A percentile compares a stretch with the other conserved stretches of the same genome.
phyloP scores from a whole-genome alignment of 2,113 vertebrate genomes.

The Erpornis zantholeuca region DNA sequence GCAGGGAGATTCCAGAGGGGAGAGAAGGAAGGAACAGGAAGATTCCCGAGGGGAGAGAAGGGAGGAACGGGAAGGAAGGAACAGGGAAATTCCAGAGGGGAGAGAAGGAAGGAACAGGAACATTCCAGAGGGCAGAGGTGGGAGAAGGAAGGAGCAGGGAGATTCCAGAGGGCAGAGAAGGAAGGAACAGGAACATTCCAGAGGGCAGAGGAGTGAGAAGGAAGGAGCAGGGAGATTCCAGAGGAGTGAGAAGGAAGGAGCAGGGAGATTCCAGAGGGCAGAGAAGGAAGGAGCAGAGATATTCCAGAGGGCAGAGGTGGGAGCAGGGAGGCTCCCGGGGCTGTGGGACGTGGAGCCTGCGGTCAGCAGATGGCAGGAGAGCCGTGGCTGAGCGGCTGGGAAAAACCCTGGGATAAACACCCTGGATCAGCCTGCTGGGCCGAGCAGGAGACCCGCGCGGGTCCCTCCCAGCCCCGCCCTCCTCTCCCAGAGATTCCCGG shows the following conservation, averaged over 20 bases:
- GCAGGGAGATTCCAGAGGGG: too few species aligned
- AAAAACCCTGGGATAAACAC: background rate
- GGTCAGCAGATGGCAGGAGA: conserved; percentile 55
- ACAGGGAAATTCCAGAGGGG: too few species aligned
- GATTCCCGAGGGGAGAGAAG: too few species aligned
- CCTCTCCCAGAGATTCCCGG: background rate
- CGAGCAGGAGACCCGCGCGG: accelerated
- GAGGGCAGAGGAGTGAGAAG: background rate
- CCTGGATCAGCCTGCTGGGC: too few species aligned
- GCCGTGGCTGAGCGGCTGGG: background rate
- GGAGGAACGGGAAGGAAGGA: too few species aligned
- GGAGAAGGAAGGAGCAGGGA: too few species aligned
- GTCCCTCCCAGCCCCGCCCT: background rate
- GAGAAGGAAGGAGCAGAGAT: background rate
- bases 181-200: too few species aligned
- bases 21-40: too few species aligned
- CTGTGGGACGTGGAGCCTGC: background rate
- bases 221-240: too few species aligned
- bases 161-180: background rate
- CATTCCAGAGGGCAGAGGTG: too few species aligned
- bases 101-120: too few species aligned
- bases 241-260: too few species aligned
- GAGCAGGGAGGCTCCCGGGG: background rate
- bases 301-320: background rate
- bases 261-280: background rate